phyloP scores from a whole-genome alignment of 2,113 vertebrate species.

The Anser cygnoides region DNA sequence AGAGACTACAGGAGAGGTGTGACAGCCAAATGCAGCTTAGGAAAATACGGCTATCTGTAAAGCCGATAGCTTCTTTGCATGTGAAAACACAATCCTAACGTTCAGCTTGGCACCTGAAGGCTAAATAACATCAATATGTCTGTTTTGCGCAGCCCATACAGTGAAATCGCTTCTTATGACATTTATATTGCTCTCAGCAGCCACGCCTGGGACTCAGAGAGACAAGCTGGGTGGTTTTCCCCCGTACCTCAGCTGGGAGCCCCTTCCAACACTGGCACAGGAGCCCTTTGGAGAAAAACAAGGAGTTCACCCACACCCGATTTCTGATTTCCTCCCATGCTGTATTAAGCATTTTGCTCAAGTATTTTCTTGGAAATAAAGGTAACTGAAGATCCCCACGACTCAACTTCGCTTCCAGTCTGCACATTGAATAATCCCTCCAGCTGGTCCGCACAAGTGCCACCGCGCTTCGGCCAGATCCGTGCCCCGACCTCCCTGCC shows the following conservation, averaged over 20 bases:
- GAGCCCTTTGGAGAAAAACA: neutral
- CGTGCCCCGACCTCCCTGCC: neutral
- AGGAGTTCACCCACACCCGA: neutral
- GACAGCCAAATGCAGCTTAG: constrained; percentile 62
- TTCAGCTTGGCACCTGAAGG: constrained; percentile 36
- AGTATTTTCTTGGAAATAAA: neutral
- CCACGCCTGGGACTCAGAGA: neutral
- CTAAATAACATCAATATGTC: constrained; percentile 43
- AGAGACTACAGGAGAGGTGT: constrained; percentile 48
- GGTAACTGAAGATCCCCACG: neutral
- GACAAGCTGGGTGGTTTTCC: neutral
- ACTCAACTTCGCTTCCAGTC: neutral
- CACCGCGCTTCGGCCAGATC: neutral
- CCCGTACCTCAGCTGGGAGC: accelerated
- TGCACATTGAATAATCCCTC: neutral
- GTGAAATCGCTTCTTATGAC: neutral
- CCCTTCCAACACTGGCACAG: neutral
- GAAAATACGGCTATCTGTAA: constrained; percentile 52
- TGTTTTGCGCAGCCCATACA: constrained; percentile 20
- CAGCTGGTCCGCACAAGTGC: neutral
- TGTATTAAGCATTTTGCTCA: neutral
- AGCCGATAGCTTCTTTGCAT: neutral
- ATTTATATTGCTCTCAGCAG: constrained; percentile 12
- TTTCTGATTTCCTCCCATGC: neutral
- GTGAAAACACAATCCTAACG: constrained; percentile 33